A percentile compares a stretch with the other conserved stretches of the same genome.
These are phyloP conservation scores for Caenorhabditis parvicauda DNA, from an alignment of 2,888 invertebrate species.

Conservation along the genomic window DNA sequence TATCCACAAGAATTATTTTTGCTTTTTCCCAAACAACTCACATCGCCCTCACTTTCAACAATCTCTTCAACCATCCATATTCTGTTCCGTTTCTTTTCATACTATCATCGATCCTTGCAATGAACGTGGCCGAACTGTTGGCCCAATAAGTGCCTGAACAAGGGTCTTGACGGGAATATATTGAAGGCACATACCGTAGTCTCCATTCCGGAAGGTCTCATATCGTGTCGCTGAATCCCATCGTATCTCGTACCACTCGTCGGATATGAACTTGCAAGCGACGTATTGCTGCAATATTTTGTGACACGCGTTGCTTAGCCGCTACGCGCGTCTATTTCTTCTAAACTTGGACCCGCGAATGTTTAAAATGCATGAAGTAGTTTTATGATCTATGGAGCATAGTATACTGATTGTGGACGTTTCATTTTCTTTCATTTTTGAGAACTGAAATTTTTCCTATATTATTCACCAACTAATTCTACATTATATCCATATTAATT, in stretches of 20 bases:
- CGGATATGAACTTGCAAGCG: conserved; percentile 41
- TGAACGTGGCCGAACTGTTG: conserved; percentile 47
- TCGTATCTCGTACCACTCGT: conserved; percentile 52
- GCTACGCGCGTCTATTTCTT: too few relatives aligned
- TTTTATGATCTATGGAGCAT: too few relatives aligned
- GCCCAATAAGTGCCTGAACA: conserved; percentile 43
- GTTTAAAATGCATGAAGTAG: too few relatives aligned
- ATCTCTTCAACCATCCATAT: conserved; percentile 46
- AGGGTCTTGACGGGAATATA: conserved; percentile 13
- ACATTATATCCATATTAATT: too few relatives aligned
- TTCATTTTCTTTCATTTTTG: too few relatives aligned
- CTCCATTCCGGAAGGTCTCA: conserved; percentile 46
- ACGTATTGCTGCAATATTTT: conserved; percentile 44
- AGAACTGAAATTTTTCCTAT: too few relatives aligned
- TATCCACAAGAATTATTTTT: too few relatives aligned
- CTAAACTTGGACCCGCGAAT: too few relatives aligned
- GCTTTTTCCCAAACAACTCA: too few relatives aligned
- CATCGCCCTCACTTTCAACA: conserved; percentile 43
- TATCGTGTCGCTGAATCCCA: conserved; percentile 49
- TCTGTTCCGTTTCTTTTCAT: conserved; percentile 49
- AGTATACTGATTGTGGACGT: too few relatives aligned
- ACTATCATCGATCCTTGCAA: conserved; percentile 50
- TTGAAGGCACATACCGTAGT: conserved; percentile 26
- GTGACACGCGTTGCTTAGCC: too few relatives aligned
- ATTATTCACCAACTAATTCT: too few relatives aligned